phyloP scores from a whole-genome alignment of 1,140 invertebrate species.

The Drosophila baimaii region DNA sequence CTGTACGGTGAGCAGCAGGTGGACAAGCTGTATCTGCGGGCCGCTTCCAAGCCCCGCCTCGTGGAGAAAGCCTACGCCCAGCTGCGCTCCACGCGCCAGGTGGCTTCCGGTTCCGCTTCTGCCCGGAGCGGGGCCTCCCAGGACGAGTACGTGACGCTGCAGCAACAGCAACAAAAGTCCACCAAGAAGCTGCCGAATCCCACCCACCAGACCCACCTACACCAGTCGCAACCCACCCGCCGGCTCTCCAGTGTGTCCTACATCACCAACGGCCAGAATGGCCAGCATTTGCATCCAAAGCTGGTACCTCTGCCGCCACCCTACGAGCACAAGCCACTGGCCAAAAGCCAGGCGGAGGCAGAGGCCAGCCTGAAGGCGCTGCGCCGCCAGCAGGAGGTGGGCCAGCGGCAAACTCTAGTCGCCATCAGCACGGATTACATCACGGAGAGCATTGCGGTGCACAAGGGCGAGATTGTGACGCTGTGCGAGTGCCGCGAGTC shows the following conservation, averaged over 20 bases:
- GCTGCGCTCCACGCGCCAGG: slow-evolving; percentile 73
- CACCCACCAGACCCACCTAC: slow-evolving; percentile 42
- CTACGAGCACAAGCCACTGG: slow-evolving; percentile 34
- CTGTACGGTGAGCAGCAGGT: slow-evolving; percentile 85
- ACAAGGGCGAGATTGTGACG: slow-evolving; percentile 90
- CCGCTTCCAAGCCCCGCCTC: slow-evolving; percentile 80
- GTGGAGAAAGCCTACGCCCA: slow-evolving; percentile 82
- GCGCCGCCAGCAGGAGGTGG: slow-evolving; percentile 38
- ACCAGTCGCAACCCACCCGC: slow-evolving; percentile 44
- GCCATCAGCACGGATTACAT: slow-evolving; percentile 88
- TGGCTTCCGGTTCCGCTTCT: slow-evolving; percentile 55
- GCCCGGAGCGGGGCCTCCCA: slow-evolving; percentile 61
- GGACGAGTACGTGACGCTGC: slow-evolving; percentile 80
- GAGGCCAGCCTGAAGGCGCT: slow-evolving; percentile 37
- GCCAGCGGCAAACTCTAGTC: slow-evolving; percentile 86
- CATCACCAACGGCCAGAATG: slow-evolving; percentile 81
- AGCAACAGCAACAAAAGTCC: slow-evolving; percentile 58
- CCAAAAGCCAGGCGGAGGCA: slow-evolving; percentile 28
- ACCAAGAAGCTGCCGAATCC: slow-evolving; percentile 42
- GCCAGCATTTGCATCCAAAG: slow-evolving; percentile 81
- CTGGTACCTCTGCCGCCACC: slow-evolving; percentile 26
- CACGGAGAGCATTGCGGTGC: slow-evolving; percentile 87
- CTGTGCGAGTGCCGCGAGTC: slow-evolving; percentile 86
- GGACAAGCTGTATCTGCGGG: slow-evolving; percentile 88
- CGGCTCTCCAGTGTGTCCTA: slow-evolving; percentile 70